Evolutionary conservation across 2,113 vertebrate species (phyloP).

Genomic region (Podocnemis expansa): DNA sequence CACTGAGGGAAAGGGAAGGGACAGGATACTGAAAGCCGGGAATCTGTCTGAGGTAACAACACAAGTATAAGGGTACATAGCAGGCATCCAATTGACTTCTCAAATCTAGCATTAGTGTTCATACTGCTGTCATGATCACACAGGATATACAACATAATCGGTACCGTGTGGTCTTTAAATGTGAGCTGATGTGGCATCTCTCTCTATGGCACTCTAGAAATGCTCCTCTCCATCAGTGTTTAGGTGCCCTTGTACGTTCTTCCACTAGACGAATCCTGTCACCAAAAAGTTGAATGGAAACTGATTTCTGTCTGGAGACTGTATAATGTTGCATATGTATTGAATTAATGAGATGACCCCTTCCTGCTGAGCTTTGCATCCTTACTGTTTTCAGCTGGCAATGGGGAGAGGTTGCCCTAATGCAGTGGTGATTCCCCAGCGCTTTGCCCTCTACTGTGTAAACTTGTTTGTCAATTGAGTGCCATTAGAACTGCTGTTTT

Average conservation of each 20-base stretch:
- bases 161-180: constrained; percentile 52
- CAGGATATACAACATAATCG: constrained; percentile 36
- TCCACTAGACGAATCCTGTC: not conserved
- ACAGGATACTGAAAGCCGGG: not conserved
- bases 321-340: not conserved
- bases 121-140: constrained; percentile 4
- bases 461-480: not conserved
- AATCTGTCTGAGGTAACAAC: not conserved
- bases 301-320: not conserved
- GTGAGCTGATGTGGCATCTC: constrained; percentile 40
- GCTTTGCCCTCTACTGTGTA: accelerated
- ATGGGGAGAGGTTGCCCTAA: not conserved
- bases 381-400: not conserved
- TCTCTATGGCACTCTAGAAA: not conserved
- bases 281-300: constrained; percentile 26
- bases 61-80: not conserved
- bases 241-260: not conserved
- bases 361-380: not conserved
- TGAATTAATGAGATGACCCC: not conserved
- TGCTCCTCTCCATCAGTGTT: not conserved
- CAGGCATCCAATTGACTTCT: not conserved
- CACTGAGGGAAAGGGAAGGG: not conserved
- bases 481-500: not conserved
- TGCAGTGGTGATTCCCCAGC: not conserved
- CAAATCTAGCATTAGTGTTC: not conserved